These are phyloP conservation scores for Barnardius zonarius DNA, from an alignment of 2,113 vertebrate species.

Conservation along the genomic window DNA sequence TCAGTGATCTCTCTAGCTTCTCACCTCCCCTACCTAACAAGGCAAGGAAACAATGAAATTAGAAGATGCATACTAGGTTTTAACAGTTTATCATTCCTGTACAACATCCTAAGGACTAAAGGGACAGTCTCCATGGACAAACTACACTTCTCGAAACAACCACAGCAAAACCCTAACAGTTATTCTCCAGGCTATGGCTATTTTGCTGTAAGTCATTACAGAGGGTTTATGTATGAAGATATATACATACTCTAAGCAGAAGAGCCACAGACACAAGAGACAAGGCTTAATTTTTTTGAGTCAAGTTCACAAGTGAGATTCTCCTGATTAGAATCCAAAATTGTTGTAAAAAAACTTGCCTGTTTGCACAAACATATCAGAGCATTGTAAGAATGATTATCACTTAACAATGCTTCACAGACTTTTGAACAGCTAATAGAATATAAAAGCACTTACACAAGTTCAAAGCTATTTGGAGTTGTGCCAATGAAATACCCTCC, in stretches of 20 bases:
- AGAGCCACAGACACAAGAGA: background rate
- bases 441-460: conserved; percentile 82
- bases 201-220: background rate
- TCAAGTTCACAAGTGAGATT: background rate
- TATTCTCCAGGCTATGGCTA: background rate
- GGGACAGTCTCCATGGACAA: background rate
- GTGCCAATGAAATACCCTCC: conserved; percentile 98
- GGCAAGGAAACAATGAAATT: background rate
- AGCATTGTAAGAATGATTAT: background rate
- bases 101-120: background rate
- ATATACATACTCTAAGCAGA: background rate
- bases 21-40: background rate
- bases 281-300: background rate
- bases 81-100: background rate
- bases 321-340: background rate
- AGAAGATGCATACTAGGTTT: background rate
- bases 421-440: background rate
- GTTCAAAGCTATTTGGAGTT: conserved; percentile 92
- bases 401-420: background rate
- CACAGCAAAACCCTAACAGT: background rate
- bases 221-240: background rate
- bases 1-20: background rate
- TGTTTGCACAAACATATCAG: background rate
- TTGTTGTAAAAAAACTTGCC: background rate
- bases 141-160: background rate